Percentiles rank a stretch among this genome's conserved stretches.
phyloP scores from a whole-genome alignment of 2,888 invertebrate species.

The Cheiracanthium punctorium region DNA sequence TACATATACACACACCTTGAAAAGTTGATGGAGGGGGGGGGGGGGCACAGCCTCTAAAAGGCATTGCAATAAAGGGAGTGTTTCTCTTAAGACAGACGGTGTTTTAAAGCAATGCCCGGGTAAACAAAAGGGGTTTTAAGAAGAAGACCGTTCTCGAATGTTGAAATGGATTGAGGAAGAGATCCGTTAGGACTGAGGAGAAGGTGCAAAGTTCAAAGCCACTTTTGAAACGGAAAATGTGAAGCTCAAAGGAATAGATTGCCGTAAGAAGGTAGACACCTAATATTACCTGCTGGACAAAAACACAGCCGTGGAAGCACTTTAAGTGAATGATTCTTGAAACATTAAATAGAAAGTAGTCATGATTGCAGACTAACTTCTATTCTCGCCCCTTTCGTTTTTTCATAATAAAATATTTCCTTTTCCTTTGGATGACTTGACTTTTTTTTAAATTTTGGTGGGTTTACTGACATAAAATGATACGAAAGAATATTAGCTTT shows the following conservation, averaged over 20 bases:
- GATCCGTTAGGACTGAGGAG: background rate
- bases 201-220: background rate
- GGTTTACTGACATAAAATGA: too few relatives aligned
- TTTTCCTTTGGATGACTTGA: too few relatives aligned
- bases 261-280: too few relatives aligned
- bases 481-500: too few relatives aligned
- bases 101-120: background rate
- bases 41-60: background rate
- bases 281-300: too few relatives aligned
- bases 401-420: too few relatives aligned
- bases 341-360: too few relatives aligned
- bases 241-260: background rate
- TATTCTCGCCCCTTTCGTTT: too few relatives aligned
- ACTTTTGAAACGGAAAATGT: background rate
- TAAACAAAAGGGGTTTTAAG: conserved; percentile 7
- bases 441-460: too few relatives aligned
- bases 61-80: conserved; percentile 21
- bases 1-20: conserved; percentile 37
- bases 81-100: conserved; percentile 12
- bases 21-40: background rate
- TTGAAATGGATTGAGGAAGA: background rate
- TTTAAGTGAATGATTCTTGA: too few relatives aligned
- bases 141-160: background rate
- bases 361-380: too few relatives aligned
- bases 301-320: too few relatives aligned